Evolutionary conservation across 2,113 vertebrate genomes (phyloP), one percentile per base, ranked within the genome.

Genomic region (Alces alces): DNA sequence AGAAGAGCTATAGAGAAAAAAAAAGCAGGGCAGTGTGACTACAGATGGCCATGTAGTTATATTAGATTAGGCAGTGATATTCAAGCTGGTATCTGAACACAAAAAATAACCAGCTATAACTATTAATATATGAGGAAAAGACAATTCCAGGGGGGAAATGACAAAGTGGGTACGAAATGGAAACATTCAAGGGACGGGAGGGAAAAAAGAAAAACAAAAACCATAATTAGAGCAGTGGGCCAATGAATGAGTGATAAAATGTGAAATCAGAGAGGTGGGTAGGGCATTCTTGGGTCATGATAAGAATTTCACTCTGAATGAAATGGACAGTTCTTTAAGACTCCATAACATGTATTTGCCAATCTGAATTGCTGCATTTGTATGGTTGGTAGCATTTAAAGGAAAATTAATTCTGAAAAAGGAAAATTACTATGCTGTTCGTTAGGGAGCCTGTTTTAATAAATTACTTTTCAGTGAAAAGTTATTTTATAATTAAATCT

Each of bases 401-500:
- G 28, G 78, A 92, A 96, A 97, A 97, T 58, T 91, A 97, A 93
- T 84, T 89, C 78, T 91, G 61, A 89, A 50, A 94, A 95, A 79
- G 39, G 82, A 95, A 97, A 97, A 93, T 91, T 89, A 95, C 43
- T 79, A 89, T 64, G 79, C 45, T 97, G 55, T 52, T 95, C 50
- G n/a, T 79, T 96, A 93, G 57, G 30, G 78, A 95, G 64, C 15
- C 78, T 93, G 19, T 91, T 97, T 96, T 95, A 98, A 98, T 97
- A 93, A 95, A 96, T 96, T 95, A 94, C 87, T 93, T 96, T 87
- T 96, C 85, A 96, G 64, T 96, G 93, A 91, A 95, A 97, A 96
- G 89, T 97, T 97, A 96, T 96, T 97, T 96, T 96, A 98, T 96
- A 96, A 97, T 96, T 97, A 97, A 97, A 97, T 93, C 73, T 93